phyloP scores from a whole-genome alignment of 2,888 invertebrate genomes.

The Drosophila vallismaia region DNA sequence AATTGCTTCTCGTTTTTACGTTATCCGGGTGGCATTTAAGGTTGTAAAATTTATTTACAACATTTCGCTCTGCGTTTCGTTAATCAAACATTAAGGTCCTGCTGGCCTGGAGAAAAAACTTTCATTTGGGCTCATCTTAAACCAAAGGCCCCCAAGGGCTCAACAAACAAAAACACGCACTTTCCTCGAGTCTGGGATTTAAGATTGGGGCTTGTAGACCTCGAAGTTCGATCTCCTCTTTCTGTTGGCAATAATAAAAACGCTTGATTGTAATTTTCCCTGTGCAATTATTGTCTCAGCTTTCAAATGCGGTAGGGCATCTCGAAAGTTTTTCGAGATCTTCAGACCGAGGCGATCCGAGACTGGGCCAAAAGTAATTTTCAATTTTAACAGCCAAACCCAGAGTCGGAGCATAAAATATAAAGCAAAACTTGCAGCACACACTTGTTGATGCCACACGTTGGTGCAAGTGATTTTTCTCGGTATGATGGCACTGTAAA shows the following conservation, averaged over 20 bases:
- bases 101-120: constrained; percentile 48
- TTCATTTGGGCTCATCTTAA: constrained; percentile 52
- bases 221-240: constrained; percentile 12
- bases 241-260: constrained; percentile 63
- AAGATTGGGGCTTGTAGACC: constrained; percentile 23
- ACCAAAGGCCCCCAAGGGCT: constrained; percentile 59
- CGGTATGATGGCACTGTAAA: not conserved
- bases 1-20: constrained; percentile 42
- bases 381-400: constrained; percentile 72
- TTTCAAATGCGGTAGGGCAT: constrained; percentile 71
- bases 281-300: constrained; percentile 73
- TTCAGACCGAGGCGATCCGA: not conserved
- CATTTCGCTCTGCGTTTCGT: constrained; percentile 43
- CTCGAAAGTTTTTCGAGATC: constrained; percentile 10
- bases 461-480: constrained; percentile 37
- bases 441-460: constrained; percentile 54
- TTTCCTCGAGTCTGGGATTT: constrained; percentile 52
- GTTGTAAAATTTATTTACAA: constrained; percentile 53
- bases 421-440: constrained; percentile 50
- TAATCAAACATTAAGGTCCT: constrained; percentile 47
- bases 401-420: constrained; percentile 71
- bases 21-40: constrained; percentile 55
- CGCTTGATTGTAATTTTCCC: constrained; percentile 75
- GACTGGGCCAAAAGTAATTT: constrained; percentile 64
- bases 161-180: constrained; percentile 66